A percentile compares a stretch with the other conserved stretches of the same genome.
phyloP scores from a whole-genome alignment of 2,888 invertebrate species.

The Conistra vaccinii region DNA sequence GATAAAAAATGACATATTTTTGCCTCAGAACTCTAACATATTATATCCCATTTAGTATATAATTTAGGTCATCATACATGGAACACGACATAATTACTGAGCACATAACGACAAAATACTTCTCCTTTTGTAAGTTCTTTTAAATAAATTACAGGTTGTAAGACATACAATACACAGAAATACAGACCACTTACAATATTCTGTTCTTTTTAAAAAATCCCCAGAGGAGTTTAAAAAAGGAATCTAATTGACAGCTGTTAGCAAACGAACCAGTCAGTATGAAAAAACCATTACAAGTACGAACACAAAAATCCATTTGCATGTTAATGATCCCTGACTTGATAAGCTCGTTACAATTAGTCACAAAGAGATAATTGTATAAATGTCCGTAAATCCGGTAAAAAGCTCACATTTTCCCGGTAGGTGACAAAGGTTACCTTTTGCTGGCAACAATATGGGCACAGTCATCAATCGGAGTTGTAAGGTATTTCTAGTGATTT shows the following conservation, averaged over 20 bases:
- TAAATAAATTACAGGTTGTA: constrained; percentile 39
- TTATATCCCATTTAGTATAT: background rate
- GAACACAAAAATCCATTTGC: constrained; percentile 3
- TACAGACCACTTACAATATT: constrained; percentile 39
- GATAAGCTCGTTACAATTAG: constrained; percentile 17
- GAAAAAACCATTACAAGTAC: background rate
- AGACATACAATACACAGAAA: constrained; percentile 24
- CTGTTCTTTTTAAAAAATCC: background rate
- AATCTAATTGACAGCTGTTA: constrained; percentile 33
- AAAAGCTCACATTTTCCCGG: constrained; percentile 9
- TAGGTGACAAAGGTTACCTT: background rate
- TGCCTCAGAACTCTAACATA: constrained; percentile 11
- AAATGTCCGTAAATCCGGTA: constrained; percentile 8
- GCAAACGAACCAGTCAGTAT: constrained; percentile 4
- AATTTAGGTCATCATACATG: constrained; percentile 9
- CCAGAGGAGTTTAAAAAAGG: constrained; percentile 5
- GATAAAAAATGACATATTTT: background rate
- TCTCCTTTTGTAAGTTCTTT: constrained; percentile 13
- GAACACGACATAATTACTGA: constrained; percentile 29
- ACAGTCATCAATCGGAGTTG: background rate
- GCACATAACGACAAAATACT: constrained; percentile 17
- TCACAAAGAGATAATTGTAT: constrained; percentile 11
- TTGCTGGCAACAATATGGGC: background rate
- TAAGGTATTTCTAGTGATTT: background rate
- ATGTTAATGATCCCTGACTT: constrained; percentile 7